Evolutionary conservation across 2,888 invertebrate genomes (phyloP), one percentile per base, ranked within the genome.

Genomic region (Xylophagus ater): DNA sequence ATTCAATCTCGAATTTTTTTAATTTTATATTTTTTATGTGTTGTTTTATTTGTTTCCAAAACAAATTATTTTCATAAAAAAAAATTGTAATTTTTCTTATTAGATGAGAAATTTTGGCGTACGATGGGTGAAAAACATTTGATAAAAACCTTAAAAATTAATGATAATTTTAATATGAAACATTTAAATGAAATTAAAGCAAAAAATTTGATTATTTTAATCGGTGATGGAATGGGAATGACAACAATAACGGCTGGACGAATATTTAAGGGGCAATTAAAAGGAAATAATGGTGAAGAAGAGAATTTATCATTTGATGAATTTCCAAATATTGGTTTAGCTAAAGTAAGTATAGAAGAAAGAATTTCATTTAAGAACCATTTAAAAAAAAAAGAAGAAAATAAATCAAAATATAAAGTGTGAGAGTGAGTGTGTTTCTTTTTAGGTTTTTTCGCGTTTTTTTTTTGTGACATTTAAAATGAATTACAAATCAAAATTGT

Each of bases 171-270:
- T 49, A 15, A 18, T 1, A 34, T 5, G 4, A 10, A 6, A 5
- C 7, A n/a, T n/a, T n/a, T 42, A 0, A 51, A 53, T 26, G 42
- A 43, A 14, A 49, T 46, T 12, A 63, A 63, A 43, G 76, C 77
- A 2, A 74, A 71, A 53, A 79, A 78, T 51, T 67, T 76, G 15
- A 74, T 79, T 35, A 53, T 78, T 9, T 78, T 78, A 50, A 58
- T 80, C 30, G 79, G 79, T 0, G 79, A 79, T 54, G 79, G 79
- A 3, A 78, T 80, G 78, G 77, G 78, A 4, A 45, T 76, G 37
- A 66, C 75, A 3, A 74, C 76, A 2, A 65, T 76, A 40, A 74
- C 76, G 3, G 73, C 76, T 2, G 76, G 73, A 1, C 62, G 79
- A 45, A 76, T 78, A 46, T 73, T 67, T 49, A 72, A 73, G 49